Evolutionary conservation across 2,888 invertebrate genomes (phyloP), one percentile per base, ranked within the genome.

Genomic region (Aphidius colemani): DNA sequence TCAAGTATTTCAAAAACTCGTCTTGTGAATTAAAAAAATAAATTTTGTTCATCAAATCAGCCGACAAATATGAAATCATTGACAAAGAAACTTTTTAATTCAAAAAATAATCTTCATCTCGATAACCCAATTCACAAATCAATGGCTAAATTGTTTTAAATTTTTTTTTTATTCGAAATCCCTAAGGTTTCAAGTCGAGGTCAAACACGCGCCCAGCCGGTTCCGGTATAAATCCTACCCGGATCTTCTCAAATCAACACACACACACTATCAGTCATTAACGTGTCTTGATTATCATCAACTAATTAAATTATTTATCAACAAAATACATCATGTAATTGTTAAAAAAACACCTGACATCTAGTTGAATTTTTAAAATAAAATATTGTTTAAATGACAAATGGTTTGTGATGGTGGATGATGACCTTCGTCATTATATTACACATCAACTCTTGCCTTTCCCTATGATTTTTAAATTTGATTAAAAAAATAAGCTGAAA

Each of bases 151-250:
- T 13, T 11, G 13, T 13, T 10, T 7, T 3, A 11, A 11, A n/a
- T 48, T 7, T 11, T 7, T 44, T 49, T 50, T 45, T n/a, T n/a
- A n/a, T n/a, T 60, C 51, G 10, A 11, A 5, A 30, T 8, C 39
- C 13, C 18, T 60, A 50, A 18, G 53, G 44, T 50, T 9, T 50
- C 60, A 18, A 6, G 60, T 45, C 61, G 61, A 53, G 61, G 61
- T 61, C 61, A 61, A 53, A 61, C 48, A 53, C 61, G 61, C 53
- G 61, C 55, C 11, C 9, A 39, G 48, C 56, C 46, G 45, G 53
- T 61, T 61, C 61, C 61, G 61, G 61, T 61, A 61, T 53, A 55
- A 40, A 53, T 11, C 46, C 56, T 13, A 61, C 59, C 50, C 59
- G 59, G 57, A 57, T 57, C 57, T 57, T 57, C 57, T 46, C 30